Evolutionary conservation across 2,113 vertebrate genomes (phyloP), one percentile per base, ranked within the genome.

Genomic region (Leptocoma aspasia): DNA sequence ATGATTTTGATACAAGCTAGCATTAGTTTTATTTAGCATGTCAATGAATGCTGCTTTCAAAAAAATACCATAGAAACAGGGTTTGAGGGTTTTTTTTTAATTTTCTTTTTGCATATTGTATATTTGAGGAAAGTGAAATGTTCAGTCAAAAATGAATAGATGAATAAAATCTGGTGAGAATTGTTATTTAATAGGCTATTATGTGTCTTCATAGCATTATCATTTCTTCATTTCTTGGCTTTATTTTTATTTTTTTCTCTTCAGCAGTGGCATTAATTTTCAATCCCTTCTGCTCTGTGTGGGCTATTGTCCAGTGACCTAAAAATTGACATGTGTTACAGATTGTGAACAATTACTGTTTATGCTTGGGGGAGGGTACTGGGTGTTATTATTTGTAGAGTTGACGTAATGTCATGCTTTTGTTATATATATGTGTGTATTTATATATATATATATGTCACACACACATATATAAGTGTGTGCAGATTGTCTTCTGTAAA

Each of bases 281-380:
- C n/a, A 80, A 4, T 92, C 59, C 68, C 92, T 96, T 97, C 86
- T 96, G 77, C 27, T 96, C 39, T 79, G 2, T 56, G 41, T 97
- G 94, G 90, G 96, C 94, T 85, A 39, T 81, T 89, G 76, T 89
- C 94, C 95, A 97, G 73, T 95, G 93, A 95, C 95, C 95, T 95
- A 88, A 93, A 96, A 95, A 93, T 45, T 73, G 57, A 35, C 37
- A 71, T 44, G 71, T 90, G 50, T 90, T 82, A 47, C 71, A 77
- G 57, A 81, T 88, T 93, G 92, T 77, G 27, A 30, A 41, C 78
- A 26, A 37, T 86, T 89, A 70, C 7, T 69, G 16, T 77, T 92
- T 82, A 45, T 52, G 15, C 15, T 28, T 31, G 7, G 10, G 17
- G 10, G 19, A 3, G 7, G 19, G 15, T 27, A 59, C 27, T 59